Evolutionary conservation across 2,888 invertebrate genomes (phyloP).

Genomic region (Morpho deidamia): DNA sequence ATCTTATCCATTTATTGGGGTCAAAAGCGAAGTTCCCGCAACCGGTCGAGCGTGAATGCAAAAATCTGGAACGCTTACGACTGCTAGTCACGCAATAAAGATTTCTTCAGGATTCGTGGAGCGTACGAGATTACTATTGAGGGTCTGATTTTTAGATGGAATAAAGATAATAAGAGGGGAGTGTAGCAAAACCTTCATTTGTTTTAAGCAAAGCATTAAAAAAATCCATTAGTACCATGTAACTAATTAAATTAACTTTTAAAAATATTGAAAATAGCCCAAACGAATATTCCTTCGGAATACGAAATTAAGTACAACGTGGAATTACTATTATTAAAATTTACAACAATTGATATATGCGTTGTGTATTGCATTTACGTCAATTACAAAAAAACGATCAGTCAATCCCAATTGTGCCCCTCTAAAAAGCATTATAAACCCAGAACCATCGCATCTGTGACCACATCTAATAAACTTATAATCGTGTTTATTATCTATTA

Average conservation of each 20-base stretch:
- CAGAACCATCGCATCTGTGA: constrained; percentile 41
- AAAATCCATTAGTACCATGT: too few species aligned
- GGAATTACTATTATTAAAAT: not conserved
- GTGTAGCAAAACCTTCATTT: too few species aligned
- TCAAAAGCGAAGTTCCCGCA: not conserved
- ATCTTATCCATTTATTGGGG: not conserved
- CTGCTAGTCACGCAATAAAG: constrained; percentile 11
- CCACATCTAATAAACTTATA: constrained; percentile 62
- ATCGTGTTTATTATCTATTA: constrained; percentile 63
- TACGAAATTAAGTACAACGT: too few species aligned
- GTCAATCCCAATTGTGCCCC: constrained; percentile 19
- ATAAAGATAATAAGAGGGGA: too few species aligned
- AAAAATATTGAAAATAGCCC: too few species aligned
- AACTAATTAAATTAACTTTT: too few species aligned
- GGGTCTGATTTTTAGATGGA: not conserved
- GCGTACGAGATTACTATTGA: not conserved
- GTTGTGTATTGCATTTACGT: not conserved
- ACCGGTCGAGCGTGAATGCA: constrained; percentile 1
- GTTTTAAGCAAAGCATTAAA: too few species aligned
- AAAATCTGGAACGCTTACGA: constrained; percentile 7
- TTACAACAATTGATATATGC: not conserved
- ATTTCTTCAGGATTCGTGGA: not conserved
- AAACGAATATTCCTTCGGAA: too few species aligned
- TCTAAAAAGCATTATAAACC: constrained; percentile 25
- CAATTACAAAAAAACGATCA: constrained; percentile 13